Conservation (phyloP, 2,113 vertebrate species). For the Erythrolamprus reginae region DNA sequence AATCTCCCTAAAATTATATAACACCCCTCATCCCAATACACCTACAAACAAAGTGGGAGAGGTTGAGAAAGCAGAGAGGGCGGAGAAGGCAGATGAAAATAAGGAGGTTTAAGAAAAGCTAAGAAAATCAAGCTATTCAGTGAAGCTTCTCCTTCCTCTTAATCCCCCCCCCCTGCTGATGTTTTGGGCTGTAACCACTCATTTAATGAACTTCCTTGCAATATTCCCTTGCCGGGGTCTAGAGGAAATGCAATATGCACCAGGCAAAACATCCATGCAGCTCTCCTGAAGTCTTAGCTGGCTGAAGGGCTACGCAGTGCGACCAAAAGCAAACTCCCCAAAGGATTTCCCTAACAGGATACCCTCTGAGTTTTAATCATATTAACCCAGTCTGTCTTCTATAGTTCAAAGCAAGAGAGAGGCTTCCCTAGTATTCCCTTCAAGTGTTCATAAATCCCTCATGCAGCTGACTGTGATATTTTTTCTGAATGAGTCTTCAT, state of each 20-base stretch:
- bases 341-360: not conserved
- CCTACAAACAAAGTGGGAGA: conserved; percentile 44
- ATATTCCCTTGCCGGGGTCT: not conserved
- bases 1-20: conserved; percentile 26
- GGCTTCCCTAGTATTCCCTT: not conserved
- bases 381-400: not conserved
- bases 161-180: rapidly evolving
- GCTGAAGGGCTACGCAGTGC: conserved; percentile 8
- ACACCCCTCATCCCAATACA: conserved; percentile 1
- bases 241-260: not conserved
- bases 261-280: not conserved
- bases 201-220: conserved; percentile 11
- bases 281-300: not conserved
- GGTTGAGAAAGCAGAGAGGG: conserved; percentile 42
- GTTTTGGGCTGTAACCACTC: rapidly evolving
- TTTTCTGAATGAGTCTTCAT: not conserved
- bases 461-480: rapidly evolving
- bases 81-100: not conserved
- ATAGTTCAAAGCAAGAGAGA: conserved; percentile 4
- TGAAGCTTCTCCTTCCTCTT: not conserved
- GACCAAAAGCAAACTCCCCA: conserved; percentile 7
- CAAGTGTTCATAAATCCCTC: not conserved
- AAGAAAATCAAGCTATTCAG: not conserved
- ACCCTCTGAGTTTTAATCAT: not conserved
- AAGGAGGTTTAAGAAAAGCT: not conserved